These are phyloP conservation scores for Heteropelma amictum DNA, from an alignment of 2,888 invertebrate species.

Conservation along the genomic window DNA sequence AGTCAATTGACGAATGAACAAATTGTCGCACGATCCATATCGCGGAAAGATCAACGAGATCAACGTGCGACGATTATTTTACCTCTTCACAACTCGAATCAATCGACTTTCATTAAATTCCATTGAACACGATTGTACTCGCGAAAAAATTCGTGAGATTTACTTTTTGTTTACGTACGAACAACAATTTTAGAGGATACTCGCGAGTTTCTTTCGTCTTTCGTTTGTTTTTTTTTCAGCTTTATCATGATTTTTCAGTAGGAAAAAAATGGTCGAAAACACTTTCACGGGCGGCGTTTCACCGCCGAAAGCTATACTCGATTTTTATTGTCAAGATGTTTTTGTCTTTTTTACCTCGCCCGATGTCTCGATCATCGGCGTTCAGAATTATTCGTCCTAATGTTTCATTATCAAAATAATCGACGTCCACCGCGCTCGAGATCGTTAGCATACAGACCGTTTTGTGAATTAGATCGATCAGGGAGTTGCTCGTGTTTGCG, in stretches of 20 bases:
- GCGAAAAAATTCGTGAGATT: slow-evolving; percentile 32
- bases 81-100: slow-evolving; percentile 43
- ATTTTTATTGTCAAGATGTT: slow-evolving; percentile 43
- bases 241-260: slow-evolving; percentile 22
- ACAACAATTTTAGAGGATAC: slow-evolving; percentile 25
- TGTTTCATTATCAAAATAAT: slow-evolving; percentile 39
- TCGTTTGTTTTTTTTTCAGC: slow-evolving; percentile 9
- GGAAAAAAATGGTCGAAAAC: not conserved
- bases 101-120: slow-evolving; percentile 53
- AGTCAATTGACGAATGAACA: slow-evolving; percentile 41
- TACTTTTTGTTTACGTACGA: slow-evolving; percentile 9
- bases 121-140: slow-evolving; percentile 49
- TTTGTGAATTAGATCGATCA: slow-evolving; percentile 30
- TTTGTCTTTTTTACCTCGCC: slow-evolving; percentile 9
- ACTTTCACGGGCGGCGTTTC: slow-evolving; percentile 22
- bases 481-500: slow-evolving; percentile 63
- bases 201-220: slow-evolving; percentile 11
- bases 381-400: slow-evolving; percentile 42
- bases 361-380: slow-evolving; percentile 16
- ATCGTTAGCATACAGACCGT: slow-evolving; percentile 57
- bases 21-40: slow-evolving; percentile 27
- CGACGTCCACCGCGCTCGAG: slow-evolving; percentile 54
- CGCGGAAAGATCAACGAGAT: slow-evolving; percentile 1
- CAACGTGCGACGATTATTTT: slow-evolving; percentile 8
- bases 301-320: not conserved